Percentiles rank a stretch among this genome's conserved stretches.
phyloP scores from a whole-genome alignment of 2,113 vertebrate species.

The Nyctereutes procyonoides region DNA sequence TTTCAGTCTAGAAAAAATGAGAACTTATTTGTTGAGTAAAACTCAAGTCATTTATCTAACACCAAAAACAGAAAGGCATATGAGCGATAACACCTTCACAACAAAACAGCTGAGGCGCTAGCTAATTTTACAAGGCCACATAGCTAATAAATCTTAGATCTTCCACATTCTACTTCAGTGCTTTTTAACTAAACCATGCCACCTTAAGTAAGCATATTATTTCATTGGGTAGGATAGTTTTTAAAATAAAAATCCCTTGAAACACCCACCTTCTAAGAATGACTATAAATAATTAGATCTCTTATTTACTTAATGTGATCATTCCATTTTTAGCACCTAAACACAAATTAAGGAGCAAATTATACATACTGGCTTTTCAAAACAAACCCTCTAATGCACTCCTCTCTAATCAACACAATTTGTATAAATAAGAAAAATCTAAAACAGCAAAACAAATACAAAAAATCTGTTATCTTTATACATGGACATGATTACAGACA shows the following conservation, averaged over 20 bases:
- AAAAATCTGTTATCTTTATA: background rate
- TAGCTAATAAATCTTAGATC: constrained; percentile 28
- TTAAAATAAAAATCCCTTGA: constrained; percentile 64
- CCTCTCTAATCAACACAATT: background rate
- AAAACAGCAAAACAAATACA: constrained; percentile 44
- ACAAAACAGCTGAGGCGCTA: constrained; percentile 23
- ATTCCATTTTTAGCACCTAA: constrained; percentile 53
- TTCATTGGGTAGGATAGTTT: background rate
- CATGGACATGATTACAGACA: background rate
- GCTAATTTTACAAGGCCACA: constrained; percentile 39
- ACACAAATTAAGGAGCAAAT: constrained; percentile 34
- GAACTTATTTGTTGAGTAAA: constrained; percentile 37
- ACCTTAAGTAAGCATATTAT: background rate
- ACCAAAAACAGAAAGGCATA: constrained; percentile 5
- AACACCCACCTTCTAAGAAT: constrained; percentile 53
- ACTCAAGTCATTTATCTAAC: constrained; percentile 12
- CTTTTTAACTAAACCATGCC: constrained; percentile 46
- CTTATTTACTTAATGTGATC: constrained; percentile 31
- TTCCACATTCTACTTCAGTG: background rate
- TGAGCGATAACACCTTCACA: background rate
- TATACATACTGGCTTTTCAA: background rate
- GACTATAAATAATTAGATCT: constrained; percentile 23
- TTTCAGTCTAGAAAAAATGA: background rate
- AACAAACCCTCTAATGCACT: constrained; percentile 33
- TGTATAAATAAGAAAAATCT: constrained; percentile 41